A percentile compares a stretch with the other conserved stretches of the same genome.
These are phyloP conservation scores for Microplitis mediator DNA, from an alignment of 1,140 invertebrate species.

Conservation along the genomic window DNA sequence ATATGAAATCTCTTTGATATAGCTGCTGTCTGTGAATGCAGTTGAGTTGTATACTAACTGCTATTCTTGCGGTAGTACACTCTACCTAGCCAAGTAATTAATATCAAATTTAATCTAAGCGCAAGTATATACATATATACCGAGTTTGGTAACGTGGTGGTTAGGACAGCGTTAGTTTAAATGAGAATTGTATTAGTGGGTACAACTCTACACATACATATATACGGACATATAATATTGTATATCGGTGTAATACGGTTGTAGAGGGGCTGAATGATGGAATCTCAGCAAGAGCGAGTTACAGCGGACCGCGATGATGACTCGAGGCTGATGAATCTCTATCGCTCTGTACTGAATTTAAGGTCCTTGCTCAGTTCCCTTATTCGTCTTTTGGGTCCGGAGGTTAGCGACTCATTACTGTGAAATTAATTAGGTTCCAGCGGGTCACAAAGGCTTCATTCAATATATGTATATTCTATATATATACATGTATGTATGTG, in stretches of 20 bases:
- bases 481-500: background rate
- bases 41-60: background rate
- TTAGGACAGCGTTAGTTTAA: conserved; percentile 18
- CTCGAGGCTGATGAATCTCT: conserved; percentile 45
- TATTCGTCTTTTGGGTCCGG: conserved; percentile 22
- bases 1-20: background rate
- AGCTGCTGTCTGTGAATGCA: background rate
- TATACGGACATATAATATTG: background rate
- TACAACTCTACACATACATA: background rate
- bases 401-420: conserved; percentile 50
- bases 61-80: conserved; percentile 7
- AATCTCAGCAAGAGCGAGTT: background rate
- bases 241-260: too few relatives aligned
- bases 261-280: background rate
- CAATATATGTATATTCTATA: background rate
- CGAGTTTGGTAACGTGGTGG: conserved; percentile 19
- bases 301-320: conserved; percentile 1
- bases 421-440: conserved; percentile 52
- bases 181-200: conserved; percentile 8
- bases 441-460: conserved; percentile 48
- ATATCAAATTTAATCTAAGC: conserved; percentile 42
- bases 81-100: conserved; percentile 34
- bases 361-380: conserved; percentile 23
- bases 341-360: too few relatives aligned
- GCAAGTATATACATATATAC: conserved; percentile 30